These are phyloP conservation scores for Hypomecis punctinalis DNA, from an alignment of 2,888 invertebrate species.

Conservation along the genomic window DNA sequence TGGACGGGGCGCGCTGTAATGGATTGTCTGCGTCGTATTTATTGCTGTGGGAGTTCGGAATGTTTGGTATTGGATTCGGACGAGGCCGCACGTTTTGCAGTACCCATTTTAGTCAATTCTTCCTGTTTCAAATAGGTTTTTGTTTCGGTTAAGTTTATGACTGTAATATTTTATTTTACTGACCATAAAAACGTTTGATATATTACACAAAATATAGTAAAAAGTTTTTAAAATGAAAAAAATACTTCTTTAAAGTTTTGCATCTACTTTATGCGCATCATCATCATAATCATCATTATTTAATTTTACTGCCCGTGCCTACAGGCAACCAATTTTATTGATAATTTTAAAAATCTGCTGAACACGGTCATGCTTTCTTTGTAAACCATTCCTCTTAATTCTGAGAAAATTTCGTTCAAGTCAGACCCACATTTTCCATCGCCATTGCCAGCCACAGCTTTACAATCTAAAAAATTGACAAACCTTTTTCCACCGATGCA, in stretches of 20 bases:
- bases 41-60: slow-evolving; percentile 37
- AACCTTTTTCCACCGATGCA: slow-evolving; percentile 4
- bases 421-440: background rate
- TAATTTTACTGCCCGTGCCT: too few relatives aligned
- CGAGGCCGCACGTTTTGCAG: slow-evolving; percentile 29
- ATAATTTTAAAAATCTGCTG: too few relatives aligned
- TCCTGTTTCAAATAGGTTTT: slow-evolving; percentile 1
- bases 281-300: too few relatives aligned
- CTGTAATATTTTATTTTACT: background rate
- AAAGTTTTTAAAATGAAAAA: too few relatives aligned
- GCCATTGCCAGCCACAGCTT: background rate
- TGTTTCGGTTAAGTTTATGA: background rate
- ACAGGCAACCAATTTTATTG: too few relatives aligned
- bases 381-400: too few relatives aligned
- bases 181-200: too few relatives aligned
- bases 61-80: slow-evolving; percentile 28
- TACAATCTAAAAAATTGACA: background rate
- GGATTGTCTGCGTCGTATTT: slow-evolving; percentile 41
- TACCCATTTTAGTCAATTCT: slow-evolving; percentile 24
- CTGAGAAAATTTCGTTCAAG: background rate
- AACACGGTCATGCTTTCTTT: too few relatives aligned
- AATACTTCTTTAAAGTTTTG: too few relatives aligned
- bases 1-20: slow-evolving; percentile 39
- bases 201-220: too few relatives aligned
- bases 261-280: too few relatives aligned